phyloP scores from a whole-genome alignment of 1,140 invertebrate species.

The Listronotus bonariensis region DNA sequence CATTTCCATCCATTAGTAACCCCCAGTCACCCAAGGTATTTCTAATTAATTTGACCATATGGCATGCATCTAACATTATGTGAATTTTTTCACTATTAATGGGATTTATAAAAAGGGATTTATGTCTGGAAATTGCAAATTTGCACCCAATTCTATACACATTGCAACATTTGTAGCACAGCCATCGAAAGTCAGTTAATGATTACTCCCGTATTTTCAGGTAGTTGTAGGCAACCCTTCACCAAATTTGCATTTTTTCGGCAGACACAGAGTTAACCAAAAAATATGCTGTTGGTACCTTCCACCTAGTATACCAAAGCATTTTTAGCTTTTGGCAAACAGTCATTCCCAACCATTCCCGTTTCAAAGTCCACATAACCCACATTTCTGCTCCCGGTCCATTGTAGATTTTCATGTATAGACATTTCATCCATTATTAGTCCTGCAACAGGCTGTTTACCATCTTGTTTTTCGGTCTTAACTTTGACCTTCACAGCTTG shows the following conservation, averaged over 20 bases:
- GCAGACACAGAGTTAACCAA: neutral
- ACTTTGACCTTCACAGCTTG: neutral
- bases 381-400: neutral
- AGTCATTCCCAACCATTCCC: neutral
- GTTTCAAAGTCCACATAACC: neutral
- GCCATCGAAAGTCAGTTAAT: neutral
- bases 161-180: neutral
- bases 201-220: neutral
- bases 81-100: conserved; percentile 16
- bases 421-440: neutral
- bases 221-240: neutral
- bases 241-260: neutral
- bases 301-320: neutral
- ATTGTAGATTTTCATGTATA: neutral
- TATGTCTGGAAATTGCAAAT: neutral
- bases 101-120: conserved; percentile 20
- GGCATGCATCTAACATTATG: conserved; percentile 22
- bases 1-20: neutral
- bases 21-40: conserved; percentile 14
- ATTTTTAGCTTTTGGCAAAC: neutral
- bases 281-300: neutral
- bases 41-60: conserved; percentile 30
- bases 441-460: neutral
- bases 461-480: neutral
- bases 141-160: neutral